Base-by-base conservation (phyloP, 1,140 invertebrate species). In the Cephus cinctus region DNA sequence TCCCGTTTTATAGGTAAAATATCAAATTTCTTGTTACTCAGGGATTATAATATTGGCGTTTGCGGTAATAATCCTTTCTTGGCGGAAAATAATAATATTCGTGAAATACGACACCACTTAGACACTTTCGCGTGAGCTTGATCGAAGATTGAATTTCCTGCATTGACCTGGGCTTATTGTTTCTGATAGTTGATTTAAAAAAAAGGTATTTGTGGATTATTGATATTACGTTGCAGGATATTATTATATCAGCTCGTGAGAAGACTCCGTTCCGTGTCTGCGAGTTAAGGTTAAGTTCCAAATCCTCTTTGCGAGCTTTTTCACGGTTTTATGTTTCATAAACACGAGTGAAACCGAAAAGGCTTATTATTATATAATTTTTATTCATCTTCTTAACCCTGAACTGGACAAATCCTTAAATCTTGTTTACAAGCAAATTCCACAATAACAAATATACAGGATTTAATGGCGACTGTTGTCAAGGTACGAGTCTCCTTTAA, bases 251-350 rank as follows among this genome's bases (percentile, higher is more conserved):
- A 41, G 46, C 16, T 22, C 19, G 30, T 3, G 8, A 21, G 6
- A 20, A 21, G 25, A 11, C 18, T 14, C 23, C 41, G 11, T 9
- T 12, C 3, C 30, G 16, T 12, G 6, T 18, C 35, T 38, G 11
- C 11, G 16, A 32, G 34, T 35, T 50, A 36, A 53, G 62, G 52
- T 52, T 51, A 51, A 65, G 55, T 62, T 49, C 50, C 43, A 67
- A 74, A 76, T 75, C 72, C 69, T 67, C 71, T 76, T 75, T 75
- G 63, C 64, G 38, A 70, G 64, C 64, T 70, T 74, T 74, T 75
- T 74, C 71, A 74, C 70, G 61, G 72, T 74, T 76, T 76, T 74
- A 67, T 57, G 59, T 75, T 76, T 73, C 72, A 72, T 73, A 74
- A 73, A 75, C 70, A 74, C 41, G 49, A 57, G 44, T 50, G 47